Evolutionary conservation across 2,888 invertebrate genomes (phyloP).

Genomic region (Melanophora roralis): DNA sequence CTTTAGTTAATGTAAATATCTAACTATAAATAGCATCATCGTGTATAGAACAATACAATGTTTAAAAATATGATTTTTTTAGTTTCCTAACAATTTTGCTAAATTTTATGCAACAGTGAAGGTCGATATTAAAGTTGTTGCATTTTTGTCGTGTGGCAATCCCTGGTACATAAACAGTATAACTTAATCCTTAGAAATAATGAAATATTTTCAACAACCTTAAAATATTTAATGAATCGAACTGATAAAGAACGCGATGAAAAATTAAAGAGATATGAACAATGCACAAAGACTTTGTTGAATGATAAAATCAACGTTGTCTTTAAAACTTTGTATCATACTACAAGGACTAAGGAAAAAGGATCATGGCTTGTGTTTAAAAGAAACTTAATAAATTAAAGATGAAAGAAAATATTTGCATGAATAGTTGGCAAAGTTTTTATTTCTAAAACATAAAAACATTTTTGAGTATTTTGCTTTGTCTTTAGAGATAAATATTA

Average conservation of each 20-base stretch:
- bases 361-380: background rate
- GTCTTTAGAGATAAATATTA: too few relatives aligned
- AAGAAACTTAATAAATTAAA: background rate
- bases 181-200: background rate
- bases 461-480: too few relatives aligned
- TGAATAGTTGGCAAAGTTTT: background rate
- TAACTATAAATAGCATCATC: too few relatives aligned
- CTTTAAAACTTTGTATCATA: background rate
- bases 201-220: conserved; percentile 18
- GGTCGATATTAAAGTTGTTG: conserved; percentile 22
- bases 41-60: too few relatives aligned
- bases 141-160: conserved; percentile 9
- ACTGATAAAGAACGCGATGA: background rate
- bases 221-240: conserved; percentile 31
- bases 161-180: background rate
- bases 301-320: background rate
- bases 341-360: background rate
- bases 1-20: too few relatives aligned
- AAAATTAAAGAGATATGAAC: too few relatives aligned
- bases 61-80: too few relatives aligned
- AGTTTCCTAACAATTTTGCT: too few relatives aligned
- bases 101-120: background rate
- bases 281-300: background rate
- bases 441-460: background rate
- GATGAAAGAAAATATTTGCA: background rate